phyloP scores from a whole-genome alignment of 2,888 invertebrate genomes.

The Diabrotica balteata region DNA sequence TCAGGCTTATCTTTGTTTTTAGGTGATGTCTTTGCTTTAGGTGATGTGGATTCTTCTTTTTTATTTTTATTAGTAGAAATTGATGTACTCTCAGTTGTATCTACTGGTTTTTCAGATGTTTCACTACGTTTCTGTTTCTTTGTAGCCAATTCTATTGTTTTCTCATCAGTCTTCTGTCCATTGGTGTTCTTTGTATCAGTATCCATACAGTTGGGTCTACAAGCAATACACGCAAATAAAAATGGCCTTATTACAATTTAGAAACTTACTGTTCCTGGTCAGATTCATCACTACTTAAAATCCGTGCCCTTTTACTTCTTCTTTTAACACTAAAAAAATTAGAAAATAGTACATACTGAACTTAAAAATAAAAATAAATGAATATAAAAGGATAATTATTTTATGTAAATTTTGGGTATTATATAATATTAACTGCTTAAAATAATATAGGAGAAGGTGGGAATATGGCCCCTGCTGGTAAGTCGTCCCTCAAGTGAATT shows the following conservation, averaged over 20 bases:
- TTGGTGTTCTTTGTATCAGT: neutral
- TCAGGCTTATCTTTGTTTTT: slow-evolving; percentile 5
- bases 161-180: neutral
- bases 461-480: no score
- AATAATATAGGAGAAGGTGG: no score
- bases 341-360: neutral
- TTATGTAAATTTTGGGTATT: no score
- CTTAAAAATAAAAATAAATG: neutral
- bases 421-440: no score
- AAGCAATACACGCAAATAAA: neutral
- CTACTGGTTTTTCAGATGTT: neutral
- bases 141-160: slow-evolving; percentile 11
- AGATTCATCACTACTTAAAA: slow-evolving; percentile 41
- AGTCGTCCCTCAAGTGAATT: no score
- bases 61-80: neutral
- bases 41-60: neutral
- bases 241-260: neutral
- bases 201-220: neutral
- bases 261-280: slow-evolving; percentile 38
- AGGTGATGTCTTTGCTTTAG: slow-evolving; percentile 6
- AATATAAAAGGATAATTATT: no score
- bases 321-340: slow-evolving; percentile 20
- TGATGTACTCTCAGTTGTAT: neutral
- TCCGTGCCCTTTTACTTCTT: slow-evolving; percentile 33
- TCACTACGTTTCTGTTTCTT: slow-evolving; percentile 19